phyloP scores from a whole-genome alignment of 2,113 vertebrate species.

The Hippocampus mohnikei region DNA sequence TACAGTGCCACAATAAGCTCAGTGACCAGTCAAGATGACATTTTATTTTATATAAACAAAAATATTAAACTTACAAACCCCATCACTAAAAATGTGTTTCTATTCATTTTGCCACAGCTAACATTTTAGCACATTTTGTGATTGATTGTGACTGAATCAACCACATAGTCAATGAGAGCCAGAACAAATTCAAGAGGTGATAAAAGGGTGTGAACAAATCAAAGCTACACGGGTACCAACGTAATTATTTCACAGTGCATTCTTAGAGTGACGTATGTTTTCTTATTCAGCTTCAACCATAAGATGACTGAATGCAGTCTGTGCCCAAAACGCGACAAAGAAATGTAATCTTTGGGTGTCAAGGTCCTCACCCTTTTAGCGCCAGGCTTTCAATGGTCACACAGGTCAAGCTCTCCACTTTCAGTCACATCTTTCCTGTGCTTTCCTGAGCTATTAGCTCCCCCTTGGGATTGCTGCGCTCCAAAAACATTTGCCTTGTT shows the following conservation, averaged over 20 bases:
- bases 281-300: background rate
- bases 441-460: background rate
- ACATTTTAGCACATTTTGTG: background rate
- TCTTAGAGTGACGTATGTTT: background rate
- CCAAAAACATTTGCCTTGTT: background rate
- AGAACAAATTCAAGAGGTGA: conserved; percentile 31
- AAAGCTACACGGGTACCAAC: background rate
- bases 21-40: background rate
- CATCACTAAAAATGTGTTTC: too few relatives aligned
- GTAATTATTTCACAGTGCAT: background rate
- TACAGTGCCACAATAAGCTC: background rate
- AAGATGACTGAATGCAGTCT: background rate
- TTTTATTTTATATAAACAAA: too few relatives aligned
- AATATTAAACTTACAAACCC: too few relatives aligned
- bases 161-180: conserved; percentile 15
- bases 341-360: background rate
- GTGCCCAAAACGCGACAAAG: background rate
- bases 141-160: background rate
- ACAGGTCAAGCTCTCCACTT: conserved; percentile 1
- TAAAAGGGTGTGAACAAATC: background rate
- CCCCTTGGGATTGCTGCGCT: background rate
- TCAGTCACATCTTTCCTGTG: background rate
- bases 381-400: background rate
- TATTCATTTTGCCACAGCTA: background rate
- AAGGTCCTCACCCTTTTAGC: background rate